Base-by-base conservation (phyloP, 2,888 invertebrate species). In the Tricholauxania praeusta region DNA sequence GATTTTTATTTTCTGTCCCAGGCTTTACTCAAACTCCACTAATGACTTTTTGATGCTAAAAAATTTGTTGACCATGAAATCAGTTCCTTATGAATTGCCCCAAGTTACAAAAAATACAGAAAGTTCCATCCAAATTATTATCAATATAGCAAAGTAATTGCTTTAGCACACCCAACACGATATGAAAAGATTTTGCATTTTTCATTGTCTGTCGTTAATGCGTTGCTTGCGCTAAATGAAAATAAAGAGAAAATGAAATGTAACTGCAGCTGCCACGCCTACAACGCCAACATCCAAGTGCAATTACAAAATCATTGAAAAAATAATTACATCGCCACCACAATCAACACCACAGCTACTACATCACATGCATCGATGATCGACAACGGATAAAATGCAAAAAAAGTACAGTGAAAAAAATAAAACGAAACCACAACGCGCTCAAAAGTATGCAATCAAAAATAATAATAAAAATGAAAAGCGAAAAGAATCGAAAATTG, bases 261-360 rank as follows among this genome's bases (percentile, higher is more conserved):
- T 1, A 39, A 39, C 39, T 39, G 39, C 39, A 39, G 10, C 39
- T 39, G 39, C 39, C 39, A 39, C 39, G 39, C 39, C 39, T 10
- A 39, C 39, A 39, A 39, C 10, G 39, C 10, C 39, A 39, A 10
- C 39, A 39, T 39, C 10, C 39, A 39, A 39, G 19, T 22, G 53
- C 39, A 48, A 62, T 69, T 62, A 62, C 53, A 63, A 59, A 8
- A 47, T 47, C 48, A 57, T 67, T 47, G 65, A 55, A 57, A 67
- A 67, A 65, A 22, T 65, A 67, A 55, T 67, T 57, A 47, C 47
- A 55, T 12, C 47, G 19, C 15, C 14, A 51, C 49, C 28, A 8
- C 60, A 7, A 39, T 22, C 19, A 28, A 12, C 14, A 12, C 15
- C 49, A 49, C 6, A 28, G 49, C 19, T 10, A 63, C 19, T 49